A percentile compares a stretch with the other conserved stretches of the same genome.
Evolutionary conservation across 1,140 invertebrate species (phyloP).

Genomic region (Caenorhabditis inopinata): DNA sequence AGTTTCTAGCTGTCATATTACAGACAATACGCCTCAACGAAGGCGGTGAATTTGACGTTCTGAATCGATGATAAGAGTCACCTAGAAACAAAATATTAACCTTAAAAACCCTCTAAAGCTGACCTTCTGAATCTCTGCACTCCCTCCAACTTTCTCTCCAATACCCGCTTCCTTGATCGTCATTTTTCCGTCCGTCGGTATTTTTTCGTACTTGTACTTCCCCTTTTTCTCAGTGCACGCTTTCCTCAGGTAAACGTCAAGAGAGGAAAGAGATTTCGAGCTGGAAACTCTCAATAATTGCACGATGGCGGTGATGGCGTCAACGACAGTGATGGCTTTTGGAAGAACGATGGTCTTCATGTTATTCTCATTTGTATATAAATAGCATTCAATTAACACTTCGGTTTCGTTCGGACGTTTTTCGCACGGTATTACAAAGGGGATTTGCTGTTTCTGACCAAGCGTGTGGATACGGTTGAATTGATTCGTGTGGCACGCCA

Average conservation of each 20-base stretch:
- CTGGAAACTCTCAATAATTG: neutral
- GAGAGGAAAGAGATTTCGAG: neutral
- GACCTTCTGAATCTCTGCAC: neutral
- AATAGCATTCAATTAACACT: neutral
- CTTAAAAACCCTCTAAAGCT: no score
- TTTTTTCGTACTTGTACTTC: neutral
- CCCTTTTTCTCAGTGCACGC: neutral
- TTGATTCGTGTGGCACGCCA: slow-evolving; percentile 12
- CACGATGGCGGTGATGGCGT: slow-evolving; percentile 1
- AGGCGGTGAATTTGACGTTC: slow-evolving; percentile 3
- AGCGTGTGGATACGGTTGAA: neutral
- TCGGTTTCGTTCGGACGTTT: slow-evolving; percentile 8
- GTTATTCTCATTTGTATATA: slow-evolving; percentile 16
- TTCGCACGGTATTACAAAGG: neutral
- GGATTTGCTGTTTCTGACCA: neutral
- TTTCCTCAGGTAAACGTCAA: neutral
- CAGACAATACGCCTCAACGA: neutral
- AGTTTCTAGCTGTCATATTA: neutral
- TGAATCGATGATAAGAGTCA: neutral
- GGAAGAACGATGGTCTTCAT: slow-evolving; percentile 15
- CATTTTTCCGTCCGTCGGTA: neutral
- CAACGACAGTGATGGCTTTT: neutral
- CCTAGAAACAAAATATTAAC: neutral
- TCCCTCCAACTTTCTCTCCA: neutral
- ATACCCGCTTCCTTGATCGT: neutral